Conservation (phyloP, 2,888 invertebrate species). For the Brachypalpus laphriformis region DNA sequence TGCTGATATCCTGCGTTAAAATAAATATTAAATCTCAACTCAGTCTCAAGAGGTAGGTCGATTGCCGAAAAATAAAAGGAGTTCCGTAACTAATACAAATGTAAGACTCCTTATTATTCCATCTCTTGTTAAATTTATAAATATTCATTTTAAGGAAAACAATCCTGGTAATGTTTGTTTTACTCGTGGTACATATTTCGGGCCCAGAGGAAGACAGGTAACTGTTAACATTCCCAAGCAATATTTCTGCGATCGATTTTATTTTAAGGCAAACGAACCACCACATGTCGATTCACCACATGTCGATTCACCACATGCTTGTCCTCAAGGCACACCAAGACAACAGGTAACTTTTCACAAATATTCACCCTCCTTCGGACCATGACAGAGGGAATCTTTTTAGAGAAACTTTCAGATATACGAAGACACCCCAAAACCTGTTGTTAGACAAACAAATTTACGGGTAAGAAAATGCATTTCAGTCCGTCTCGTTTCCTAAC, state of each 20-base stretch:
- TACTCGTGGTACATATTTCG: not conserved
- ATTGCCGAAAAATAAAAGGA: conserved; percentile 11
- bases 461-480: not conserved
- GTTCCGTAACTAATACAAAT: conserved; percentile 8
- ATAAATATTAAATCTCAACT: not conserved
- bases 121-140: not conserved
- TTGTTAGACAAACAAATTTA: not conserved
- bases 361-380: not conserved
- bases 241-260: not conserved
- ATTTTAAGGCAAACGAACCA: not conserved
- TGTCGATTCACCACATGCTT: not conserved
- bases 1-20: not conserved
- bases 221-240: not conserved
- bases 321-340: not conserved
- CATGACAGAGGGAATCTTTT: not conserved
- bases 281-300: not conserved
- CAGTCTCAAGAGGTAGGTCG: not conserved
- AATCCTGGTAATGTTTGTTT: not conserved
- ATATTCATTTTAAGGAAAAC: not conserved
- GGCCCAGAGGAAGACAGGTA: not conserved
- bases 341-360: not conserved
- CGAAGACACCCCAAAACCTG: not conserved
- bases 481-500: too few species aligned
- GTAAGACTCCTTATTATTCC: not conserved
- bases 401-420: not conserved